These are phyloP conservation scores for Ellobius talpinus DNA, from an alignment of 2,113 vertebrate species.

Conservation along the genomic window DNA sequence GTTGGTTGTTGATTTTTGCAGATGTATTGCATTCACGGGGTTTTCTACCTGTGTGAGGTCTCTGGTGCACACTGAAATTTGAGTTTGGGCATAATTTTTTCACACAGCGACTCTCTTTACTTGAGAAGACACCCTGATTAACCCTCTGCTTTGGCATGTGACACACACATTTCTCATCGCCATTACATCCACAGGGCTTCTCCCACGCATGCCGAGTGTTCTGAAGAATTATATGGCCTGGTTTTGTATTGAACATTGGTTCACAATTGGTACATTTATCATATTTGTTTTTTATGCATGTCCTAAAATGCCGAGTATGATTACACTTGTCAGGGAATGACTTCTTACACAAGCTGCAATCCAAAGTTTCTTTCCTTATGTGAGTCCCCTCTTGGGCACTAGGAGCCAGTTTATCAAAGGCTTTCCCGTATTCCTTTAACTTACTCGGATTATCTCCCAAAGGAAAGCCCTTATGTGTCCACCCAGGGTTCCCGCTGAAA, in stretches of 20 bases:
- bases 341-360: background rate
- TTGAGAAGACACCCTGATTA: background rate
- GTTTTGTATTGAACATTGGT: background rate
- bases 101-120: background rate
- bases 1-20: background rate
- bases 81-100: background rate
- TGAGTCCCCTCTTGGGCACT: background rate
- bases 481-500: background rate
- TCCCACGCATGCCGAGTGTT: background rate
- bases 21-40: background rate
- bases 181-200: background rate
- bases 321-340: background rate
- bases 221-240: background rate
- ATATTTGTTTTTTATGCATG: background rate
- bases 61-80: background rate
- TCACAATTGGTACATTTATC: background rate
- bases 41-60: background rate
- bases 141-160: background rate
- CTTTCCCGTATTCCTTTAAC: background rate
- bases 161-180: background rate
- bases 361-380: background rate
- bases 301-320: background rate
- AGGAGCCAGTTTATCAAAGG: background rate
- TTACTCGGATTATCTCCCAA: background rate
- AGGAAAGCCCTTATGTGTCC: background rate